Conservation (phyloP, 2,797 vertebrate genomes). For the Poecilia wingei region DNA sequence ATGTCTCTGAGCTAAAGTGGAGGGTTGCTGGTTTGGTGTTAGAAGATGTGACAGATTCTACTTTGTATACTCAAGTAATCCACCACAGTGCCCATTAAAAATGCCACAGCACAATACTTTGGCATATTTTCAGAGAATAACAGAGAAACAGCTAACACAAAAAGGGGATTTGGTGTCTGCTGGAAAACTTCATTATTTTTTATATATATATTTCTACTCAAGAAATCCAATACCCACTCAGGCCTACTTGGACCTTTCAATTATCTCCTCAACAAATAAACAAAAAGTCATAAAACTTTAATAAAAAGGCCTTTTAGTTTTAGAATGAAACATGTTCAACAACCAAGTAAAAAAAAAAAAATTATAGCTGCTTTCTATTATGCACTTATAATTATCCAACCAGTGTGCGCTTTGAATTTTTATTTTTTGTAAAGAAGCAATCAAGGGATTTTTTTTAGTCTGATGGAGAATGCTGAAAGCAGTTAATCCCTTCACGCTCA, state of each 20-base stretch:
- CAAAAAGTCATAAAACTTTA: neutral
- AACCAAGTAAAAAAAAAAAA: neutral
- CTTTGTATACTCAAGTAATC: neutral
- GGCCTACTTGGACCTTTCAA: neutral
- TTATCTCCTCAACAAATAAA: neutral
- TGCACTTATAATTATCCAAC: neutral
- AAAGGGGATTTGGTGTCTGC: neutral
- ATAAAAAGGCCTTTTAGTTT: neutral
- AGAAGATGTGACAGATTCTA: neutral
- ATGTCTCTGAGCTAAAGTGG: neutral
- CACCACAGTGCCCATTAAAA: neutral
- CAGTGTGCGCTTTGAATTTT: neutral
- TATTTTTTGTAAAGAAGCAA: conserved; percentile 5
- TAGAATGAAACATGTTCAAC: neutral
- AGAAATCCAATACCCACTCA: neutral
- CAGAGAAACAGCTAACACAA: neutral
- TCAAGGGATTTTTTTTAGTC: conserved; percentile 2
- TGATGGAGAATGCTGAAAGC: neutral
- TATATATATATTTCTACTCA: neutral
- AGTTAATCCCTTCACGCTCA: conserved; percentile 9
- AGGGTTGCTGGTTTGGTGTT: neutral
- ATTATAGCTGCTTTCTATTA: neutral
- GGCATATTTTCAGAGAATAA: neutral
- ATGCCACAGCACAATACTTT: neutral
- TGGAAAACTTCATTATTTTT: too few relatives aligned